Evolutionary conservation across 2,888 invertebrate species (phyloP).

Genomic region (Drosophila rellima): DNA sequence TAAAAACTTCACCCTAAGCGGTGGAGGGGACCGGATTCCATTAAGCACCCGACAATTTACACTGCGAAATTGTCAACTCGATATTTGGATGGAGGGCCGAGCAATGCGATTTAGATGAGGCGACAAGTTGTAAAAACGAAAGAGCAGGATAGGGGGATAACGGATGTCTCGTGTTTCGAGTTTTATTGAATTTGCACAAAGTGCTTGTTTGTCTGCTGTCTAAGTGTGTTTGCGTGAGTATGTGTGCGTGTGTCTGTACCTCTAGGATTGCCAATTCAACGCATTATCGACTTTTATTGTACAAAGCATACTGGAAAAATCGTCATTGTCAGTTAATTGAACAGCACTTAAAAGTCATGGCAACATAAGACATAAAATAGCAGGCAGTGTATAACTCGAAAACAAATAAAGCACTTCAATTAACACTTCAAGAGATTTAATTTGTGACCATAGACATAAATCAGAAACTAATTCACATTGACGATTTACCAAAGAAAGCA

Average conservation of each 20-base stretch:
- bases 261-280: constrained; percentile 1
- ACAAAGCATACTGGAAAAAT: constrained; percentile 24
- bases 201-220: constrained; percentile 58
- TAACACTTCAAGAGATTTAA: neutral
- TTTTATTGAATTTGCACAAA: constrained; percentile 61
- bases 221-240: constrained; percentile 40
- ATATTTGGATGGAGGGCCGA: constrained; percentile 24
- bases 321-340: constrained; percentile 39
- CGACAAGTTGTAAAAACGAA: neutral
- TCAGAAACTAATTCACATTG: no score
- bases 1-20: constrained; percentile 33
- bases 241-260: neutral
- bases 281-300: constrained; percentile 31
- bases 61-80: constrained; percentile 42
- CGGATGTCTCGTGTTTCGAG: constrained; percentile 33
- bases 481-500: no score
- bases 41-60: constrained; percentile 40
- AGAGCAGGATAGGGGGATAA: neutral
- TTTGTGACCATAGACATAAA: neutral
- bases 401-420: neutral
- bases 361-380: constrained; percentile 9
- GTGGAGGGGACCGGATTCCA: constrained; percentile 18
- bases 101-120: constrained; percentile 29
- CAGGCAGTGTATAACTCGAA: neutral
- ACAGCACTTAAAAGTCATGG: constrained; percentile 29